phyloP scores from a whole-genome alignment of 2,797 vertebrate species.

The Pitangus sulphuratus region DNA sequence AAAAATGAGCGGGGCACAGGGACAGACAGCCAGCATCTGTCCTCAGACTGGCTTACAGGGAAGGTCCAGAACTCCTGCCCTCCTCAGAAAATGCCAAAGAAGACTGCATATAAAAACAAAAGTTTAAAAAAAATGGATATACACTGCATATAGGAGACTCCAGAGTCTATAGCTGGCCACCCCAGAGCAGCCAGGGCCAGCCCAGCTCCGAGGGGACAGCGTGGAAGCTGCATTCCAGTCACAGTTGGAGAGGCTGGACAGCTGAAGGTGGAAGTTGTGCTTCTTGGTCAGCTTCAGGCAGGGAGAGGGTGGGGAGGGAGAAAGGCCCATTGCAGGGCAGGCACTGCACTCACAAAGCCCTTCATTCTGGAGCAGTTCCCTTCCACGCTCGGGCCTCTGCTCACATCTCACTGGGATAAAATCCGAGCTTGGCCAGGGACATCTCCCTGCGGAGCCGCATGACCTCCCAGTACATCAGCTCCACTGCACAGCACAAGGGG shows the following conservation, averaged over 20 bases:
- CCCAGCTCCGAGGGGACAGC: not conserved
- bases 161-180: not conserved
- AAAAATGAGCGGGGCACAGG: not conserved
- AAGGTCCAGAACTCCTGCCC: not conserved
- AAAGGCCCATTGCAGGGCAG: not conserved
- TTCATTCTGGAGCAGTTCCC: not conserved
- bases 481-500: conserved; percentile 75
- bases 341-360: not conserved
- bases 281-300: conserved; percentile 5
- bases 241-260: not conserved
- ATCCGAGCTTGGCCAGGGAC: conserved; percentile 94
- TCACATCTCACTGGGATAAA: conserved; percentile 86
- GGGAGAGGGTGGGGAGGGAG: not conserved
- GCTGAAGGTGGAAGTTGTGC: not conserved
- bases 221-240: not conserved
- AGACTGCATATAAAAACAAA: not conserved
- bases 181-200: conserved; percentile 18
- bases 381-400: not conserved
- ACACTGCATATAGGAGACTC: conserved; percentile 22
- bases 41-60: not conserved
- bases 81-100: not conserved
- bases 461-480: conserved; percentile 96
- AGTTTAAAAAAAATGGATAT: not conserved
- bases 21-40: conserved; percentile 38
- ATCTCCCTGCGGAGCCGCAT: conserved; percentile 93